Conservation (phyloP, 2,113 vertebrate species). For the Gobiocypris rarus region DNA sequence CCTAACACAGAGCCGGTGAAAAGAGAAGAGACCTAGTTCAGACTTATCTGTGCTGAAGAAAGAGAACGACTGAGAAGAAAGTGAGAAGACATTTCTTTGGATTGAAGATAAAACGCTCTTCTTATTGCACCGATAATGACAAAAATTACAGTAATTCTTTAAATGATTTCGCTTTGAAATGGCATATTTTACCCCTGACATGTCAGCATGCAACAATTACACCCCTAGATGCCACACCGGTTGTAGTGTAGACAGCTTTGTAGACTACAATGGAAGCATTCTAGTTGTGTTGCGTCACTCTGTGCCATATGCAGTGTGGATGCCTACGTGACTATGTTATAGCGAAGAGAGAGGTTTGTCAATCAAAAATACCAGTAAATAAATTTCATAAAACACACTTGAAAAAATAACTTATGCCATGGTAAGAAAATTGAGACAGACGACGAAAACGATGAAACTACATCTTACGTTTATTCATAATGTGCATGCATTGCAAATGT, state of each 20-base stretch:
- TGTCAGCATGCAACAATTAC: background rate
- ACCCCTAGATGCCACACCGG: background rate
- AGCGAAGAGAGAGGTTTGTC: background rate
- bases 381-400: background rate
- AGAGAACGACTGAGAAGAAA: conserved; percentile 15
- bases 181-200: background rate
- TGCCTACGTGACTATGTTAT: background rate
- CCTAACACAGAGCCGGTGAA: conserved; percentile 59
- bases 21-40: conserved; percentile 42
- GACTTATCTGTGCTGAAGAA: conserved; percentile 12
- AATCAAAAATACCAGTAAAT: background rate
- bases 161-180: background rate
- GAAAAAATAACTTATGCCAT: background rate
- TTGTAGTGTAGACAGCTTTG: background rate
- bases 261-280: background rate
- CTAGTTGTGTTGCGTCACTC: background rate
- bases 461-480: background rate
- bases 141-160: background rate
- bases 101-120: background rate
- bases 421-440: background rate
- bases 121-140: background rate
- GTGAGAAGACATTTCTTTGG: background rate
- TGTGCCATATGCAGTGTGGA: background rate
- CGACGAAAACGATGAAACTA: background rate
- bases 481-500: background rate